A percentile compares a stretch with the other conserved stretches of the same genome.
These are phyloP conservation scores for Myathropa florea DNA, from an alignment of 2,888 invertebrate genomes.

Conservation along the genomic window DNA sequence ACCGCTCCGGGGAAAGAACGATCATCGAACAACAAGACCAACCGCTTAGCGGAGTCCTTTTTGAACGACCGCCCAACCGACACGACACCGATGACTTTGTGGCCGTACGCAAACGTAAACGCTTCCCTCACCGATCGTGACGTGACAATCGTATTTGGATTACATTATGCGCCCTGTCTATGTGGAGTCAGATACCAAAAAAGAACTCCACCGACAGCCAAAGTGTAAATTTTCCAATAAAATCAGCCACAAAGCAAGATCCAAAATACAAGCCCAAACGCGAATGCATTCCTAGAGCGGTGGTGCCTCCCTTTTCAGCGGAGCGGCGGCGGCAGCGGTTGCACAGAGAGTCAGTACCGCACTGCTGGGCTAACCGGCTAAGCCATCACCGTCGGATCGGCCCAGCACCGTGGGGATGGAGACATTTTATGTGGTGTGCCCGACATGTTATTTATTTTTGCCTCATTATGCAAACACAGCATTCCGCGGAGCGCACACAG, in stretches of 20 bases:
- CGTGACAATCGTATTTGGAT: conserved; percentile 61
- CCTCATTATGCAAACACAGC: conserved; percentile 70
- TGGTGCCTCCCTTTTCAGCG: neutral
- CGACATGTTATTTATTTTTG: conserved; percentile 67
- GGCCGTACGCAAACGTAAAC: conserved; percentile 23
- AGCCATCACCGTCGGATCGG: neutral
- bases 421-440: conserved; percentile 67
- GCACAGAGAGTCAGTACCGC: neutral
- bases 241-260: conserved; percentile 16
- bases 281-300: conserved; percentile 28
- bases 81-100: conserved; percentile 18
- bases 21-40: conserved; percentile 40
- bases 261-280: neutral
- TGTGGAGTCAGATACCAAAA: conserved; percentile 53
- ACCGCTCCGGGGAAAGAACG: neutral
- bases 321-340: neutral
- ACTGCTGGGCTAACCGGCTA: neutral
- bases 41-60: conserved; percentile 20
- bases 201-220: conserved; percentile 6
- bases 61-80: neutral
- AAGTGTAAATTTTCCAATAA: conserved; percentile 64
- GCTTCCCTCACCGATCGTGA: conserved; percentile 55
- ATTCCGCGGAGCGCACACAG: conserved; percentile 35
- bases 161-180: conserved; percentile 59
- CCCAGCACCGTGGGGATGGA: conserved; percentile 21